phyloP scores from a whole-genome alignment of 2,113 vertebrate species.

The Phrynosoma platyrhinos region DNA sequence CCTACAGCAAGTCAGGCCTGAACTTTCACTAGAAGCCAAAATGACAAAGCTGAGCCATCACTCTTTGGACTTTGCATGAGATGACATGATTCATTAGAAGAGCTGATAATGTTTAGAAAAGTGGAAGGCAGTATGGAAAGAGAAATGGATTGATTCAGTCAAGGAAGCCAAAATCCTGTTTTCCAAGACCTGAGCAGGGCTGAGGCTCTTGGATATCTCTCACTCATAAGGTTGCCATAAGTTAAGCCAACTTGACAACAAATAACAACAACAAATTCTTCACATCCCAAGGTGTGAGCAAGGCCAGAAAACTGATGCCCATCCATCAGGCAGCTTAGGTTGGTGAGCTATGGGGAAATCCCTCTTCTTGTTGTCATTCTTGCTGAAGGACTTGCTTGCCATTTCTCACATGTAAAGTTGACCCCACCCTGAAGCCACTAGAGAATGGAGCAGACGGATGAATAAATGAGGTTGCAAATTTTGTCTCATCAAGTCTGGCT shows the following conservation, averaged over 20 bases:
- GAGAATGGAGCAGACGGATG: neutral
- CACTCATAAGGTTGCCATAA: too few species aligned
- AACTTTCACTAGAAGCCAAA: too few species aligned
- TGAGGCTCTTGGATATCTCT: too few species aligned
- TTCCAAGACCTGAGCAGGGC: too few species aligned
- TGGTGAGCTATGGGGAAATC: neutral
- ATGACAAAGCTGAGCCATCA: too few species aligned
- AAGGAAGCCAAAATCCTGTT: too few species aligned
- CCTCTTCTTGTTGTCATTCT: neutral
- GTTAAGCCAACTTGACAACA: too few species aligned
- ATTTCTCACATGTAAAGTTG: neutral
- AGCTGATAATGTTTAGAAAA: neutral
- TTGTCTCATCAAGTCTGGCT: neutral
- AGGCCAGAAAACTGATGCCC: neutral
- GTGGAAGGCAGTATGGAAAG: neutral
- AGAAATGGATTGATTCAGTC: neutral
- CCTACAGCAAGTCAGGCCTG: too few species aligned
- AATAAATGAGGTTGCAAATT: neutral
- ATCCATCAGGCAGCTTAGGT: neutral
- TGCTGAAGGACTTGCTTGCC: neutral
- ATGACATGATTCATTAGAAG: neutral
- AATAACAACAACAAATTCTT: too few species aligned
- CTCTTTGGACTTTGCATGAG: neutral
- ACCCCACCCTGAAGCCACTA: neutral
- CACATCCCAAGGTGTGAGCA: too few species aligned